These are phyloP conservation scores for Drosophila repleta DNA, from an alignment of 1,140 invertebrate genomes.

Conservation along the genomic window DNA sequence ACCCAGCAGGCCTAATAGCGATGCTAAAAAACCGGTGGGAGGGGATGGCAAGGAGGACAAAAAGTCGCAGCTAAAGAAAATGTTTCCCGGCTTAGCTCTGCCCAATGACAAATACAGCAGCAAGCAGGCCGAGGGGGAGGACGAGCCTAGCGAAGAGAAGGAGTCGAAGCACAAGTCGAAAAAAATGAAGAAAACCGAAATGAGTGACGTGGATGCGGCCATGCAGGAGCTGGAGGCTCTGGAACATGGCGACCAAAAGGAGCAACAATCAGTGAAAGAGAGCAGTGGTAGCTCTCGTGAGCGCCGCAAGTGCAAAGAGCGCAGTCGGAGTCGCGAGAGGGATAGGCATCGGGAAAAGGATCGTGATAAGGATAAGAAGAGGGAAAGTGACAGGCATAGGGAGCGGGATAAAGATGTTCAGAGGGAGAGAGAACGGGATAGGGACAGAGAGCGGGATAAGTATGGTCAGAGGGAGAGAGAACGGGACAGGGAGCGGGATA, in stretches of 20 bases:
- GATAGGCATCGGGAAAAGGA: slow-evolving; percentile 46
- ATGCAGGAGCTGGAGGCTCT: slow-evolving; percentile 96
- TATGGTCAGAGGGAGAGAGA: slow-evolving; percentile 11
- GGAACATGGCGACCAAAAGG: slow-evolving; percentile 86
- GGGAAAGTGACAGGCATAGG: slow-evolving; percentile 16
- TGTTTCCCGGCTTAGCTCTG: slow-evolving; percentile 95
- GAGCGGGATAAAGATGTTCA: slow-evolving; percentile 23
- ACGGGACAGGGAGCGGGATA: slow-evolving; percentile 12
- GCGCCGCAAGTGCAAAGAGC: slow-evolving; percentile 43
- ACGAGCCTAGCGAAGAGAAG: slow-evolving; percentile 73
- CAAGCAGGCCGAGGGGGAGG: slow-evolving; percentile 80
- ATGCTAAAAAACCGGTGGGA: slow-evolving; percentile 12
- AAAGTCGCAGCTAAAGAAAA: slow-evolving; percentile 85
- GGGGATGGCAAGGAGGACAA: slow-evolving; percentile 44
- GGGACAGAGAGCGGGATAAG: slow-evolving; percentile 34
- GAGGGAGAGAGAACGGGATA: slow-evolving; percentile 45
- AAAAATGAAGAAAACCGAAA: slow-evolving; percentile 50
- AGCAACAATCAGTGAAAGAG: slow-evolving; percentile 64
- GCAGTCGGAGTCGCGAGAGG: slow-evolving; percentile 36
- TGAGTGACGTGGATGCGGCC: slow-evolving; percentile 88
- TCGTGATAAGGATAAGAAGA: slow-evolving; percentile 4
- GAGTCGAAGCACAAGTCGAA: slow-evolving; percentile 64
- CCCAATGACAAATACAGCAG: slow-evolving; percentile 90
- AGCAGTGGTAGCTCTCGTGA: slow-evolving; percentile 64
- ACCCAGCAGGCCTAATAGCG: slow-evolving; percentile 53